A percentile compares a stretch with the other conserved stretches of the same genome.
Evolutionary conservation across 2,888 invertebrate species (phyloP).

Genomic region (Halocaridina rubra): DNA sequence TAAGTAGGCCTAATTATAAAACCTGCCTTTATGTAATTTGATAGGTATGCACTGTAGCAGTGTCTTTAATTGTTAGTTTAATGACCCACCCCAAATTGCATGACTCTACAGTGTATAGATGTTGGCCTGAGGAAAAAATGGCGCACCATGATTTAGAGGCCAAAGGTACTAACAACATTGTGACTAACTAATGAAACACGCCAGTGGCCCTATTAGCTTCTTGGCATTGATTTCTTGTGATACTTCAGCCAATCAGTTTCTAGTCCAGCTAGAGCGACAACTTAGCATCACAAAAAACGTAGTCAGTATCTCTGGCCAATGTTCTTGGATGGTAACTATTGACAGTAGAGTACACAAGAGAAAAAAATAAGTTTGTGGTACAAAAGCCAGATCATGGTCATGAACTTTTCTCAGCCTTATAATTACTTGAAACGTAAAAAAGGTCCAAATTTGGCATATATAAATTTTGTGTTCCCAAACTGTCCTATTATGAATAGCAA

Average conservation of each 20-base stretch:
- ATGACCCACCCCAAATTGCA: too few species aligned
- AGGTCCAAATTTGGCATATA: too few species aligned
- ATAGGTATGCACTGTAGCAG: too few species aligned
- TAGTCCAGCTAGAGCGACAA: not conserved
- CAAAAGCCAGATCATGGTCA: not conserved
- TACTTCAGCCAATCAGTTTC: not conserved
- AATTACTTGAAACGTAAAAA: too few species aligned
- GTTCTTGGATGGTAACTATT: constrained; percentile 32
- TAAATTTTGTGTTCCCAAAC: too few species aligned
- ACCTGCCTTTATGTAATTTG: too few species aligned
- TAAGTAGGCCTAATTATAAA: too few species aligned
- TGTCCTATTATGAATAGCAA: too few species aligned
- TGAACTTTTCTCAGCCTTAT: not conserved
- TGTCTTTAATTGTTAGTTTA: too few species aligned
- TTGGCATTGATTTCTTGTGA: not conserved
- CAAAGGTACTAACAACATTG: constrained; percentile 12
- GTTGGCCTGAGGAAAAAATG: constrained; percentile 26
- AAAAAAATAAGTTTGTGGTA: too few species aligned
- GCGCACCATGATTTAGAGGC: constrained; percentile 31
- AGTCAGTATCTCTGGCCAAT: constrained; percentile 3
- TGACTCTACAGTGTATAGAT: constrained; percentile 9
- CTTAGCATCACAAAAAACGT: not conserved
- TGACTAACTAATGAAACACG: constrained; percentile 19
- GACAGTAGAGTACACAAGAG: too few species aligned
- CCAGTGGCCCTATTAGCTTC: not conserved